These are phyloP conservation scores for Catharus fuscescens DNA, from an alignment of 2,113 vertebrate genomes.

Conservation along the genomic window DNA sequence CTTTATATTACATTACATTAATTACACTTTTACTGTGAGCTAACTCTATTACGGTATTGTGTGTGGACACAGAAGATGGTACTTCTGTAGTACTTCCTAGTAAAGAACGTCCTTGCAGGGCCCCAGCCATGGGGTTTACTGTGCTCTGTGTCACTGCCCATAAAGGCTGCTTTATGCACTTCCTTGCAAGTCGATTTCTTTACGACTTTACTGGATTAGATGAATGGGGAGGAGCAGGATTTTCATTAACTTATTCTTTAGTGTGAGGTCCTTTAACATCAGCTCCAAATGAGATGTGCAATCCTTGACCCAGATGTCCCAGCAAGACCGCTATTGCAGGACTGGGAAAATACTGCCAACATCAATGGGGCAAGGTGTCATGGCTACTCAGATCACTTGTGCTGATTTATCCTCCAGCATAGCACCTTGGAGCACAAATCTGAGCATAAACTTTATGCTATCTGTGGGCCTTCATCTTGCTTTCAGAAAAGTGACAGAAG, in stretches of 20 bases:
- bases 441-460: not conserved
- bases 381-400: not conserved
- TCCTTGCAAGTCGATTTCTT: not conserved
- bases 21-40: conserved; percentile 45
- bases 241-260: not conserved
- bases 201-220: not conserved
- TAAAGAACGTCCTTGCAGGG: not conserved
- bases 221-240: not conserved
- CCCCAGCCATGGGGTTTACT: not conserved
- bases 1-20: conserved; percentile 43
- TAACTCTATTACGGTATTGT: conserved; percentile 34
- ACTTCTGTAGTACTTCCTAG: not conserved
- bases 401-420: not conserved
- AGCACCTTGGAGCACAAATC: not conserved
- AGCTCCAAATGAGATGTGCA: not conserved
- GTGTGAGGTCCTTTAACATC: not conserved
- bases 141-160: conserved; percentile 3
- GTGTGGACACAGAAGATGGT: not conserved
- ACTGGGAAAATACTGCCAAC: not conserved
- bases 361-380: fast-evolving
- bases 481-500: not conserved
- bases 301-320: not conserved
- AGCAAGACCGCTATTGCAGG: not conserved
- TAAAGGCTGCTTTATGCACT: conserved; percentile 9
- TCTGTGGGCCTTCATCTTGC: not conserved